Conservation (phyloP, 2,797 vertebrate species). For the Remorina albescens region DNA sequence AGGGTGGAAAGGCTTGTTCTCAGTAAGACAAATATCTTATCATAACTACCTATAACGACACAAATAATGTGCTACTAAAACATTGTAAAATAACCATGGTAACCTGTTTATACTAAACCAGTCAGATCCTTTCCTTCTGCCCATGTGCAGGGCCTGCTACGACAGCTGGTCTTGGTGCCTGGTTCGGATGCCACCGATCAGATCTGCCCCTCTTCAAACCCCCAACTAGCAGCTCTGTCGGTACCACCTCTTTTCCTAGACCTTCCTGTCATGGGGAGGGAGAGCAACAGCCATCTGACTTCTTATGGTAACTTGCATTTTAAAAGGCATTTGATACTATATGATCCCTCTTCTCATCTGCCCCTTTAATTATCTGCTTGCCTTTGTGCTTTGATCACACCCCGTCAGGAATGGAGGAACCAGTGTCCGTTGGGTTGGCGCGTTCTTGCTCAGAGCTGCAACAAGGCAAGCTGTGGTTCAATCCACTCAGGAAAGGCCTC, state of each 20-base stretch:
- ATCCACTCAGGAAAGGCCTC: slow-evolving; percentile 86
- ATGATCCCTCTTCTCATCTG: neutral
- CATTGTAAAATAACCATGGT: neutral
- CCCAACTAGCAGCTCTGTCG: slow-evolving; percentile 85
- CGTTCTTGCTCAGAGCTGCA: slow-evolving; percentile 82
- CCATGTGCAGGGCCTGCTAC: slow-evolving; percentile 88
- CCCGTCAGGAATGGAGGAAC: slow-evolving; percentile 81
- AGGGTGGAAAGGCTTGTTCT: slow-evolving; percentile 91
- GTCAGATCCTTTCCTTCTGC: neutral
- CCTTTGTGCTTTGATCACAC: slow-evolving; percentile 8
- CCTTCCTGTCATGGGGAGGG: slow-evolving; percentile 58
- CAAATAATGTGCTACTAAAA: neutral
- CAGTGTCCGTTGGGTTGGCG: slow-evolving; percentile 87
- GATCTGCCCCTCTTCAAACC: slow-evolving; percentile 86
- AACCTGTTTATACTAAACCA: neutral
- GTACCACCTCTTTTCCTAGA: slow-evolving; percentile 86
- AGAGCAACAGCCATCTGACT: slow-evolving; percentile 76
- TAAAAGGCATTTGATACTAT: slow-evolving; percentile 7
- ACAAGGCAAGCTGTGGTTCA: slow-evolving; percentile 91
- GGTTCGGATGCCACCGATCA: slow-evolving; percentile 88
- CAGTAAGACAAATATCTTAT: slow-evolving; percentile 74
- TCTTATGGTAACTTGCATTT: slow-evolving; percentile 85
- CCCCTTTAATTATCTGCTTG: slow-evolving; percentile 13
- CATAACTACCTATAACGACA: slow-evolving; percentile 1
- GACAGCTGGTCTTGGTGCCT: slow-evolving; percentile 93